phyloP scores from a whole-genome alignment of 2,797 vertebrate genomes.

The Enteromius mattozi region DNA sequence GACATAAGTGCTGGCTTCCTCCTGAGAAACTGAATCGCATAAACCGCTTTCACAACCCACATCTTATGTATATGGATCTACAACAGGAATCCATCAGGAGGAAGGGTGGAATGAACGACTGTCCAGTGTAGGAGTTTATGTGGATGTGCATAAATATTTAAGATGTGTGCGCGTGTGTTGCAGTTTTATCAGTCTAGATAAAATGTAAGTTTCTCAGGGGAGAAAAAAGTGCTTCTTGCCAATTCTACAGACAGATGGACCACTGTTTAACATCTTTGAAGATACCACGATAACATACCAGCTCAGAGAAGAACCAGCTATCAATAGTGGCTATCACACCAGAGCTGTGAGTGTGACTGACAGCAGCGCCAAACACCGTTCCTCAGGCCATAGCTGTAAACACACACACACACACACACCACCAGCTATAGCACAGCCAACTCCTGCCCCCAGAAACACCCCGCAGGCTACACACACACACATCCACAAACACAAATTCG shows the following conservation, averaged over 20 bases:
- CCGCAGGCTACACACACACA: constrained; percentile 1
- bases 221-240: constrained; percentile 8
- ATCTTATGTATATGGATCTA: not conserved
- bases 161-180: not conserved
- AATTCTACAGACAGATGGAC: constrained; percentile 43
- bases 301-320: constrained; percentile 24
- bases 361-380: constrained; percentile 38
- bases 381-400: not conserved
- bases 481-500: not conserved
- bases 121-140: not conserved
- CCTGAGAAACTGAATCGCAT: constrained; percentile 1
- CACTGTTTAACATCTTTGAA: constrained; percentile 46
- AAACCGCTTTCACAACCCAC: constrained; percentile 8
- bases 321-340: constrained; percentile 40
- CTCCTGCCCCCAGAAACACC: constrained; percentile 8
- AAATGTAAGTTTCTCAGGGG: not conserved
- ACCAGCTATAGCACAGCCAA: not conserved
- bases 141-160: constrained; percentile 11
- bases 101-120: not conserved
- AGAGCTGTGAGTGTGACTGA: constrained; percentile 23
- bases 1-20: not conserved
- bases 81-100: not conserved
- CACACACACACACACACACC: constrained; percentile 15
- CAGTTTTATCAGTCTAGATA: constrained; percentile 14
- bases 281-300: constrained; percentile 33